These are phyloP conservation scores for Auanema sp. DNA, from an alignment of 2,888 invertebrate species.

Conservation along the genomic window DNA sequence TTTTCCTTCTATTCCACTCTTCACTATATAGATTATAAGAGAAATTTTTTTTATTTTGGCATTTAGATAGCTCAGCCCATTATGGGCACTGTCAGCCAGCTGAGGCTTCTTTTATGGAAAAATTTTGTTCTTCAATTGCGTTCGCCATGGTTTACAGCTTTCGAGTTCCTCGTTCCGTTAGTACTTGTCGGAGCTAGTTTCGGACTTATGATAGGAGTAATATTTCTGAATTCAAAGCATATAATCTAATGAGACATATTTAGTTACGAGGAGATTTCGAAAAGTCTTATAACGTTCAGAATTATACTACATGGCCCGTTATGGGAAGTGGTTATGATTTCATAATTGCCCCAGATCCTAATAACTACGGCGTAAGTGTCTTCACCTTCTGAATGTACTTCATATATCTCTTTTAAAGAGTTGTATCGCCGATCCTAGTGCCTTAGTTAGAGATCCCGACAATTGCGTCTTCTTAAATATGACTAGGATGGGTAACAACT, in stretches of 20 bases:
- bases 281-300: slow-evolving; percentile 28
- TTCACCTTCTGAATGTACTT: no score
- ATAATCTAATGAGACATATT: slow-evolving; percentile 9
- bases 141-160: slow-evolving; percentile 49
- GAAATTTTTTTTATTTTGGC: no score
- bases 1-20: no score
- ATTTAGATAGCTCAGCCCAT: no score
- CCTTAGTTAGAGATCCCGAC: slow-evolving; percentile 7
- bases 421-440: slow-evolving; percentile 21
- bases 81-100: slow-evolving; percentile 55
- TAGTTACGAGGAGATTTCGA: slow-evolving; percentile 51
- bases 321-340: slow-evolving; percentile 38
- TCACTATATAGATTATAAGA: no score
- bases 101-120: slow-evolving; percentile 58
- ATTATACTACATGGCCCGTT: slow-evolving; percentile 36
- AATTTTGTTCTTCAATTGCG: slow-evolving; percentile 48
- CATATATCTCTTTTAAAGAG: no score
- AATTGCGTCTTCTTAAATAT: slow-evolving; percentile 33
- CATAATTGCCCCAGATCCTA: slow-evolving; percentile 24
- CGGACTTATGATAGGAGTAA: slow-evolving; percentile 53
- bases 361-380: slow-evolving; percentile 7
- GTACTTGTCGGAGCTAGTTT: slow-evolving; percentile 51
- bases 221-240: not conserved
- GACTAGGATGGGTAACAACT: slow-evolving; percentile 5
- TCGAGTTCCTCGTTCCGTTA: slow-evolving; percentile 55